These are phyloP conservation scores for Scelioninae gen. 1 DNA, from an alignment of 2,888 invertebrate genomes.

Conservation along the genomic window DNA sequence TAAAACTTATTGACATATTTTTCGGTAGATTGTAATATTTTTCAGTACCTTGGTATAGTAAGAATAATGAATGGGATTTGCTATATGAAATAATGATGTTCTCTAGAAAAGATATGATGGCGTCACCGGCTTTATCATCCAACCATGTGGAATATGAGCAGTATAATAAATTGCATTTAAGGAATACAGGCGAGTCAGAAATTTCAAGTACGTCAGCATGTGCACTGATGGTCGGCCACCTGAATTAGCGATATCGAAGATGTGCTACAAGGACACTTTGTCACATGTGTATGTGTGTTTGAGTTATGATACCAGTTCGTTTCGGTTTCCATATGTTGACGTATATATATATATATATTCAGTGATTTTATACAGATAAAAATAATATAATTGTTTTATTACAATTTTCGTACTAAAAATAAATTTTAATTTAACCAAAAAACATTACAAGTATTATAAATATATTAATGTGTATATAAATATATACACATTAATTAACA, in stretches of 20 bases:
- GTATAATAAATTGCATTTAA: conserved; percentile 60
- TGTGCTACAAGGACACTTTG: conserved; percentile 28
- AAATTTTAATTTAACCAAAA: too few species aligned
- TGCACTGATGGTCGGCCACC: conserved; percentile 37
- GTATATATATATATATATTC: too few species aligned
- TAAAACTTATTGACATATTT: neutral
- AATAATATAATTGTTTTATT: too few species aligned
- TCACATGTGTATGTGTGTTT: conserved; percentile 10
- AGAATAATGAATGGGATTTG: conserved; percentile 14
- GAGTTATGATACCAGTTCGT: conserved; percentile 19
- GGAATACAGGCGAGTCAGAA: conserved; percentile 43
- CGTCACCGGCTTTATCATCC: conserved; percentile 36
- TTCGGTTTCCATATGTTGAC: too few species aligned
- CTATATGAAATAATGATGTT: conserved; percentile 7
- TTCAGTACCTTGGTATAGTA: conserved; percentile 14
- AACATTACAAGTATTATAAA: too few species aligned
- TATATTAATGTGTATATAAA: too few species aligned
- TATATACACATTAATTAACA: neutral
- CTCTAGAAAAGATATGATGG: conserved; percentile 12
- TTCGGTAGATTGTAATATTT: conserved; percentile 13
- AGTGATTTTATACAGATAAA: too few species aligned
- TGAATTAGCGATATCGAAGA: conserved; percentile 56
- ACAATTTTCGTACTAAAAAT: too few species aligned
- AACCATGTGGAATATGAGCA: conserved; percentile 40
- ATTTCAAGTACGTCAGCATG: conserved; percentile 50